Percentiles rank a stretch among this genome's conserved stretches.
Conservation (phyloP, 2,888 invertebrate genomes). For the Cosmia pyralina region DNA sequence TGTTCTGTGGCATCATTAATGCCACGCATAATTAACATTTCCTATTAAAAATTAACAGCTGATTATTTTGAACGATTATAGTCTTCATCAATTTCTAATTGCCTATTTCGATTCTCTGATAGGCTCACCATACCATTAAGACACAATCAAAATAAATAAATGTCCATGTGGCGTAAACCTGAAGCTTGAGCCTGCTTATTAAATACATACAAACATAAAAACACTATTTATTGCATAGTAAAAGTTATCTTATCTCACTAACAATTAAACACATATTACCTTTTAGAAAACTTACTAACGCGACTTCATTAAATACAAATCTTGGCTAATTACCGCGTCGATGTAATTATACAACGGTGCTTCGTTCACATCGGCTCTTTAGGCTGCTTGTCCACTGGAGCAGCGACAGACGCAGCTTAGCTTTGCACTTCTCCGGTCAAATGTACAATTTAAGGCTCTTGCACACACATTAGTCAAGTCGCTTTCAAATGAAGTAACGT, state of each 20-base stretch:
- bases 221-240: slow-evolving; percentile 59
- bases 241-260: slow-evolving; percentile 65
- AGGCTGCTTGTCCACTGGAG: slow-evolving; percentile 7
- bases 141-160: slow-evolving; percentile 31
- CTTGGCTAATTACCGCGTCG: slow-evolving; percentile 74
- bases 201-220: slow-evolving; percentile 45
- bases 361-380: slow-evolving; percentile 49
- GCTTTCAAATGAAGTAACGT: not conserved
- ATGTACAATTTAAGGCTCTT: not conserved
- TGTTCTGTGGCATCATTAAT: slow-evolving; percentile 7
- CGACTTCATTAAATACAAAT: slow-evolving; percentile 75
- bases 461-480: not conserved
- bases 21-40: slow-evolving; percentile 30
- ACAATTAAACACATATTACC: slow-evolving; percentile 64
- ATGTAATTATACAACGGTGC: slow-evolving; percentile 66
- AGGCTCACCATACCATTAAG: slow-evolving; percentile 25
- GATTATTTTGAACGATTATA: slow-evolving; percentile 43
- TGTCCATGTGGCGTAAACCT: slow-evolving; percentile 2
- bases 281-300: slow-evolving; percentile 68
- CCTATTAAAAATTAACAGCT: slow-evolving; percentile 49
- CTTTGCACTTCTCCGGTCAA: not conserved
- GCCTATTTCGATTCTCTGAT: slow-evolving; percentile 24
- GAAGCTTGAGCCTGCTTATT: slow-evolving; percentile 33
- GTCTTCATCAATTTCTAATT: slow-evolving; percentile 46
- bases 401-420: not conserved